These are phyloP conservation scores for Epinephelus moara DNA, from an alignment of 2,113 vertebrate species.

Conservation along the genomic window DNA sequence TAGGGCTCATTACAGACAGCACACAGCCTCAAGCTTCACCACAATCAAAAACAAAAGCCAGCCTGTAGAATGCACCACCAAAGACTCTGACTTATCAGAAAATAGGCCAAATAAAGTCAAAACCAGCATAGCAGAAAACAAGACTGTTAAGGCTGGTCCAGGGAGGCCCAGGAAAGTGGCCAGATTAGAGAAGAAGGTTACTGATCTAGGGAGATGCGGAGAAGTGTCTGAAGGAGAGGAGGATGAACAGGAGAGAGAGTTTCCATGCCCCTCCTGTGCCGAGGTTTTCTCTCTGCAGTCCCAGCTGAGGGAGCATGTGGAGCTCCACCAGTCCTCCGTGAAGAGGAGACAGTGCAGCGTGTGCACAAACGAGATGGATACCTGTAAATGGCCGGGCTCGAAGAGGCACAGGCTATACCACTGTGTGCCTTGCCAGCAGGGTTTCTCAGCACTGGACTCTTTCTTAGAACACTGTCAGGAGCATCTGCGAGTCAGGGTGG, in stretches of 20 bases:
- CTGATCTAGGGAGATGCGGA: background rate
- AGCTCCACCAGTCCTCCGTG: slow-evolving; percentile 74
- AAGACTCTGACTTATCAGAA: slow-evolving; percentile 29
- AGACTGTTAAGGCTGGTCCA: slow-evolving; percentile 6
- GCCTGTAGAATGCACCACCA: background rate
- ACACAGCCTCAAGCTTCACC: slow-evolving; percentile 26
- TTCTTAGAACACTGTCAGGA: slow-evolving; percentile 85
- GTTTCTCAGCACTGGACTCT: slow-evolving; percentile 72
- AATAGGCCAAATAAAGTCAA: slow-evolving; percentile 28
- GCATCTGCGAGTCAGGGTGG: slow-evolving; percentile 73
- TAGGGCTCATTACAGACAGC: slow-evolving; percentile 68
- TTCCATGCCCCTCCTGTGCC: slow-evolving; percentile 81
- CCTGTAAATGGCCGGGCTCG: slow-evolving; percentile 46
- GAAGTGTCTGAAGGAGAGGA: slow-evolving; percentile 36
- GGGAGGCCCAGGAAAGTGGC: slow-evolving; percentile 42
- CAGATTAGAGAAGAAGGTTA: background rate
- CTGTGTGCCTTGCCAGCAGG: slow-evolving; percentile 82
- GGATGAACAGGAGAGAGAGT: slow-evolving; percentile 66
- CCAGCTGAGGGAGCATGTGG: slow-evolving; percentile 71
- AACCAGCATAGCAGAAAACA: background rate
- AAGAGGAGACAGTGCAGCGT: slow-evolving; percentile 77
- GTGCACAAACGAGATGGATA: slow-evolving; percentile 73
- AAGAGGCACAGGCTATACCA: slow-evolving; percentile 77
- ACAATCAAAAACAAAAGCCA: background rate
- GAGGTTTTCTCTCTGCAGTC: slow-evolving; percentile 77